Evolutionary conservation across 2,113 vertebrate genomes (phyloP).

Genomic region (Glaucomys volans): DNA sequence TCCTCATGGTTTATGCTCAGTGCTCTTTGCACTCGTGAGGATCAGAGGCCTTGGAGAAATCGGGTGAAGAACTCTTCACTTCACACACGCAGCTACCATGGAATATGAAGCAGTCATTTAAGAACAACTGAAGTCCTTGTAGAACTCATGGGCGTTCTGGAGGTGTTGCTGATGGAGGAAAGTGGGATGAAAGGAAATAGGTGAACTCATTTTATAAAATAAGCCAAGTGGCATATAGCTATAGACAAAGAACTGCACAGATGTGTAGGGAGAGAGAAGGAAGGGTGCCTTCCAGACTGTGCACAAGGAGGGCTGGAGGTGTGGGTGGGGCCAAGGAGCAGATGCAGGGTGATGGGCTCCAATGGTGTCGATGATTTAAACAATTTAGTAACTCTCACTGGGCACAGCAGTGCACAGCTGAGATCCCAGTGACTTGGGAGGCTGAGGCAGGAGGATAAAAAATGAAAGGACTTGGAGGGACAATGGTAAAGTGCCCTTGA

Average conservation of each 20-base stretch:
- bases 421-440: neutral
- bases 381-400: too few relatives aligned
- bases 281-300: neutral
- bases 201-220: neutral
- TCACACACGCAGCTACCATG: rapidly evolving
- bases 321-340: neutral
- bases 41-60: neutral
- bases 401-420: too few relatives aligned
- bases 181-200: neutral
- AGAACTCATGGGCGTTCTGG: neutral
- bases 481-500: too few relatives aligned
- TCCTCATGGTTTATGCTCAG: rapidly evolving
- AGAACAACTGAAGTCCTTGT: neutral
- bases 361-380: neutral
- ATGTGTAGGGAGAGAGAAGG: neutral
- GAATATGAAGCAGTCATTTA: neutral
- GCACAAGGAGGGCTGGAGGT: neutral
- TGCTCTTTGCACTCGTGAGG: neutral
- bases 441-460: too few relatives aligned
- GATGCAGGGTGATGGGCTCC: neutral
- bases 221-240: neutral
- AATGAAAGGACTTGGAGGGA: too few relatives aligned
- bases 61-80: neutral
- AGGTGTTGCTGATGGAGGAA: neutral
- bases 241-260: neutral